Evolutionary conservation across 2,113 vertebrate species (phyloP).

Genomic region (Falco punctatus): DNA sequence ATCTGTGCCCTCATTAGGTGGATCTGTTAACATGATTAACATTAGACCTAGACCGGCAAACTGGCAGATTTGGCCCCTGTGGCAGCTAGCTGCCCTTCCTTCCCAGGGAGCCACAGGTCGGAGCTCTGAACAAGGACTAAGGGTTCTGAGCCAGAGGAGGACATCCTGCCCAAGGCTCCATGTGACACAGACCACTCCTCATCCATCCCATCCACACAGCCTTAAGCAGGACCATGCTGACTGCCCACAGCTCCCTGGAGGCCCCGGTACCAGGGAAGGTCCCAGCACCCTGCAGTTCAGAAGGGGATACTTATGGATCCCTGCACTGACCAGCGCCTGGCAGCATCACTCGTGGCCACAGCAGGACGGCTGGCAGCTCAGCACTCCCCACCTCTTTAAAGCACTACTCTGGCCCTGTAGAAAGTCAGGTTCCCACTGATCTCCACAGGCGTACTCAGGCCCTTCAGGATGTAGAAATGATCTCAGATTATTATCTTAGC

Average conservation of each 20-base stretch:
- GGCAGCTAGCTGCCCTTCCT: neutral
- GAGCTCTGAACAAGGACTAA: neutral
- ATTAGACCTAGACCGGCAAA: neutral
- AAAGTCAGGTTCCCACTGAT: neutral
- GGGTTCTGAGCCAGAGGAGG: neutral
- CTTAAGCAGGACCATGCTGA: neutral
- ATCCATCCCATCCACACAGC: neutral
- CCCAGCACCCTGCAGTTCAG: neutral
- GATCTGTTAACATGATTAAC: neutral
- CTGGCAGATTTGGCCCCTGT: neutral
- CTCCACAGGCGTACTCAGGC: neutral
- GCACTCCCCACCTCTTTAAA: neutral
- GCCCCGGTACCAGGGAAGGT: neutral
- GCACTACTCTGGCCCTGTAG: neutral
- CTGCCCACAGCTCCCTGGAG: neutral
- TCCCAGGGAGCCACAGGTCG: neutral
- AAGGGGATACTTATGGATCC: rapidly evolving
- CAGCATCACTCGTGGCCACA: rapidly evolving
- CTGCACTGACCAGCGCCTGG: neutral
- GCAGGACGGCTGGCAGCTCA: neutral
- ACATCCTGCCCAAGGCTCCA: neutral
- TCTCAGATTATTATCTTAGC: neutral
- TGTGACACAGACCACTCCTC: neutral
- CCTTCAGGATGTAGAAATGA: neutral
- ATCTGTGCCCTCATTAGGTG: neutral